Base-by-base conservation (phyloP, 2,797 vertebrate species). In the Periophthalmus magnuspinnatus region DNA sequence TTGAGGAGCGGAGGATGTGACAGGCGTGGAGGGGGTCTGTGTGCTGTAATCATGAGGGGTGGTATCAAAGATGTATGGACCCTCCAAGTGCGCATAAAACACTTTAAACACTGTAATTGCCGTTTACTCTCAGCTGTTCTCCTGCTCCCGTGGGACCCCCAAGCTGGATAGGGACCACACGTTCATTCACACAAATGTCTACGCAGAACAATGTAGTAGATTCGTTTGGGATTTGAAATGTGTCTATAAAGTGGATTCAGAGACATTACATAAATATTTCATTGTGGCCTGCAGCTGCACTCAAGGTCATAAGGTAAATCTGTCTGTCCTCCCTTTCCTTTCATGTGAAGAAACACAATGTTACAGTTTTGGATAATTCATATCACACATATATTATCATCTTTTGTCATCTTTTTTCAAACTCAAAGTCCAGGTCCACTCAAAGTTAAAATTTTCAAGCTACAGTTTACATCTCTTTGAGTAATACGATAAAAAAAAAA, bases 91-190 rank as follows among this genome's bases (percentile, higher is more conserved):
- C 66, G 34, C 79, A 85, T 90, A 85, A 89, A 90, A 89, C 80
- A 81, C 84, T 91, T 57, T 90, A 86, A 90, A 88, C 84, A 84
- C 82, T 84, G 85, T 90, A 90, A 92, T 89, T 90, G 90, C 86
- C 87, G 79, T 91, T 91, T 88, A 89, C 84, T 88, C 90, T 88
- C 87, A 89, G 87, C 84, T 89, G 85, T 73, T 81, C 84, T 80
- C 6, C 48, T 1, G 21, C 72, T 90, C 89, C 85, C 89, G 72
- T 63, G 89, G 84, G 90, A 85, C 77, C 78, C 32, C 70, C 76
- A 48, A 48, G 11, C 81, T 86, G 76, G 68, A 50, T 66, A 71
- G 75, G 69, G 64, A 75, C 67, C 21, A 7, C 72, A 47, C 14
- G 11, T 28, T 57, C 16, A 24, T 28, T 57, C 16, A 6, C 64